Conservation (phyloP, 2,888 invertebrate species). For the Megalurothrips usitatus region DNA sequence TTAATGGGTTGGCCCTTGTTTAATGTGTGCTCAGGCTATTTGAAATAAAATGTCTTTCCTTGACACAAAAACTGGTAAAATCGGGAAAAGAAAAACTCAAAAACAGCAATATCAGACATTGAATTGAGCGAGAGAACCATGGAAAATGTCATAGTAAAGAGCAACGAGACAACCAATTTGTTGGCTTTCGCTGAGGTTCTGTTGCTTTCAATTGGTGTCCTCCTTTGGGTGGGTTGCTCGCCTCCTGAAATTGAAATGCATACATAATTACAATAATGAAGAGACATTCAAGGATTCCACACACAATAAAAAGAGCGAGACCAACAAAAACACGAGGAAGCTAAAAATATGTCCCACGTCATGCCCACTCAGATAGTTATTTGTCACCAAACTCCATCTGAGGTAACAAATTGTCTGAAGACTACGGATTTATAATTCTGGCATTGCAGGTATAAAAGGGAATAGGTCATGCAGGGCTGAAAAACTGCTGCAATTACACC, state of each 20-base stretch:
- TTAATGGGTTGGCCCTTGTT: neutral
- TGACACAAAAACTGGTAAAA: neutral
- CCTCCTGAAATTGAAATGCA: slow-evolving; percentile 58
- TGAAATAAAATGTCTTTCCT: neutral
- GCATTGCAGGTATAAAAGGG: too few species aligned
- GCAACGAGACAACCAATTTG: slow-evolving; percentile 83
- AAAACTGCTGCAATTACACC: slow-evolving; percentile 32
- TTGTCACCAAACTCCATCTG: too few species aligned
- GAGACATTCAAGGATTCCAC: neutral
- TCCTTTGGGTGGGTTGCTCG: slow-evolving; percentile 81
- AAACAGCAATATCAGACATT: slow-evolving; percentile 16
- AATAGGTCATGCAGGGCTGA: slow-evolving; percentile 29
- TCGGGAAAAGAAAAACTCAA: neutral
- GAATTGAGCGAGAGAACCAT: slow-evolving; percentile 12
- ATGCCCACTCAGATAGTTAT: too few species aligned
- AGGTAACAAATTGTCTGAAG: too few species aligned
- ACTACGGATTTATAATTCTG: too few species aligned
- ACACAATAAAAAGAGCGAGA: slow-evolving; percentile 30
- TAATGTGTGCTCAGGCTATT: neutral
- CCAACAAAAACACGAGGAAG: slow-evolving; percentile 27
- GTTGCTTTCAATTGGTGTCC: slow-evolving; percentile 74
- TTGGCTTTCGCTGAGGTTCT: slow-evolving; percentile 72
- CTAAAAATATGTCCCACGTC: neutral
- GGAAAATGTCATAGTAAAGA: slow-evolving; percentile 75
- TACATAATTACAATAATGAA: too few species aligned